A percentile compares a stretch with the other conserved stretches of the same genome.
phyloP scores from a whole-genome alignment of 2,113 vertebrate species.

The Ploceus nigricollis region DNA sequence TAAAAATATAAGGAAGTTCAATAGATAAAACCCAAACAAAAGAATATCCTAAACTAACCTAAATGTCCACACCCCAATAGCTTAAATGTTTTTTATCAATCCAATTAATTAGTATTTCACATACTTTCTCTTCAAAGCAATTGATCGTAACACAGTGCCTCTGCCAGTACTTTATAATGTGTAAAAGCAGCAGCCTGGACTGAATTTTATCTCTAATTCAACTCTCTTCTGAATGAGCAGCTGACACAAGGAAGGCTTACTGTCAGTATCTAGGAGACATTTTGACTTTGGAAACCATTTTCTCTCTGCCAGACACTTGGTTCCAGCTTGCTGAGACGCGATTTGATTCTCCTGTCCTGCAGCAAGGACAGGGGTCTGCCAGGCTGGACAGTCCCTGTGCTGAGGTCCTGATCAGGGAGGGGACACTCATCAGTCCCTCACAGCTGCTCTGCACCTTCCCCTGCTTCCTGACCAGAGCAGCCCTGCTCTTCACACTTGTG shows the following conservation, averaged over 20 bases:
- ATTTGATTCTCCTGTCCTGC: background rate
- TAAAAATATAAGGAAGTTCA: background rate
- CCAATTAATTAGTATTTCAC: background rate
- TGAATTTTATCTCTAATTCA: conserved; percentile 28
- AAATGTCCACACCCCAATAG: background rate
- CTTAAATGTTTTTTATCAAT: background rate
- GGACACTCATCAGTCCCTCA: accelerated
- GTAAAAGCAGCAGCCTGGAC: background rate
- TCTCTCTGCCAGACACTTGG: conserved; percentile 24
- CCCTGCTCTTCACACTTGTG: background rate
- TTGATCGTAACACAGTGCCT: background rate
- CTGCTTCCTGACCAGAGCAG: background rate
- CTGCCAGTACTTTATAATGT: background rate
- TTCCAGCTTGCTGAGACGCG: background rate
- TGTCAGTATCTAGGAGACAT: conserved; percentile 49
- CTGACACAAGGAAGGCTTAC: background rate
- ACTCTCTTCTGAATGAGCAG: conserved; percentile 6
- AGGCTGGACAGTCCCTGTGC: background rate
- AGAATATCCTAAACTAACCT: background rate
- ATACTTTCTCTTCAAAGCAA: background rate
- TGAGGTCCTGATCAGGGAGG: accelerated
- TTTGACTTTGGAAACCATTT: conserved; percentile 68
- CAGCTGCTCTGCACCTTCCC: background rate
- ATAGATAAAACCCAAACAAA: background rate
- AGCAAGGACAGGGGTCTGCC: background rate